Evolutionary conservation across 92 coral and sea anemone genomes (phyloP), one percentile per base, ranked within the genome.

Genomic region (Plumapathes pennacea): DNA sequence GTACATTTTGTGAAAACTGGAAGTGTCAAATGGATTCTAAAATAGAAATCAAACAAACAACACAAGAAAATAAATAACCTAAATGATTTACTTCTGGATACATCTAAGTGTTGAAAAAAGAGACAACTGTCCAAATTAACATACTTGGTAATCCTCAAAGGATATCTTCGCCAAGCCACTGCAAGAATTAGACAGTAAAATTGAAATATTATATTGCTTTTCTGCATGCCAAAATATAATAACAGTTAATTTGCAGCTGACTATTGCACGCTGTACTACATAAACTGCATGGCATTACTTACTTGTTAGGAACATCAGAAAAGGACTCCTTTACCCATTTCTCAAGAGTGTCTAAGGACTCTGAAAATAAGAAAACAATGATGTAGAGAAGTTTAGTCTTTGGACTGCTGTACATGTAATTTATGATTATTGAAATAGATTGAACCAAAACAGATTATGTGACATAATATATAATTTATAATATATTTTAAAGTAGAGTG

Each of bases 251-350:
- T 6, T 5, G 5, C n/a, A n/a, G n/a, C n/a, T n/a, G n/a, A n/a
- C n/a, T n/a, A n/a, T n/a, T n/a, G n/a, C n/a, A n/a, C n/a, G n/a
- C n/a, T n/a, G n/a, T n/a, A n/a, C n/a, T n/a, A n/a, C n/a, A n/a
- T n/a, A n/a, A n/a, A n/a, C n/a, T n/a, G n/a, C n/a, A n/a, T n/a
- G n/a, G n/a, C n/a, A n/a, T n/a, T n/a, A 50, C 97, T 52, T 76
- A 89, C 97, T 85, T 81, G 39, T 66, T 85, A 17, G 97, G 89
- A 26, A 89, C 40, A 10, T 54, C 51, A 11, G 88, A 65, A 52
- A 85, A 89, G 27, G 65, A 84, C 28, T 80, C 83, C 55, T 76
- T 72, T 4, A 89, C 85, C 89, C 85, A 76, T 43, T 71, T 69
- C 59, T 89, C 97, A 17, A 89, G 76, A 20, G 51, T 52, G 33